Evolutionary conservation across 2,888 invertebrate genomes (phyloP), one percentile per base, ranked within the genome.

Genomic region (Chloroclysta siterata): DNA sequence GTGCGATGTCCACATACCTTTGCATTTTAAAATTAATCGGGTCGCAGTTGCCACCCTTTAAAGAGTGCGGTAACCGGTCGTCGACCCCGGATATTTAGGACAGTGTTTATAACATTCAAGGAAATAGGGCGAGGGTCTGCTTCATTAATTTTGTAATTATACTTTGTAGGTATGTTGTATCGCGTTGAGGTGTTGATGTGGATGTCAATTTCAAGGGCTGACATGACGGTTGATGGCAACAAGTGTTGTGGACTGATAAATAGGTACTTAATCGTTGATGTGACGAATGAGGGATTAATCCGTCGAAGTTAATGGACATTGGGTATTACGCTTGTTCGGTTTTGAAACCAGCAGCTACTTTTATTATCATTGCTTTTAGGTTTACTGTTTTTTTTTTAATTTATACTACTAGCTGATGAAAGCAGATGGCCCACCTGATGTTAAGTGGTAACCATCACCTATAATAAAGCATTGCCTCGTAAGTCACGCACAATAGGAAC

Each of bases 1-100:
- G 88, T 90, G 89, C 75, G 73, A 72, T 71, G 76, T 78, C 75
- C 81, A 83, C 60, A 87, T 87, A 85, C 80, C 82, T 79, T 79
- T 83, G 82, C 84, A 84, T 88, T 90, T 90, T 85, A 87, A 87
- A 89, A 88, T 89, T 87, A 90, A 90, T 88, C 82, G 58, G 41
- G 83, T 70, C 73, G 75, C 76, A 60, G 60, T 39, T 57, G 55
- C 84, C 84, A 85, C 90, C 91, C 90, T 84, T 53, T 68, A 69
- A 70, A 77, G 78, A 78, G 75, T 77, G 76, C 76, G 76, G 79
- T 77, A 80, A 76, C 73, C 80, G 91, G 89, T 88, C 90, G 76
- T 72, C 73, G 89, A 90, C 85, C 91, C 80, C 85, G 79, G 73
- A 78, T 85, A 89, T 92, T 89, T 89, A 84, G 90, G 85, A 84